Base-by-base conservation (phyloP, 2,797 vertebrate genomes). In the Oryzias sinensis region DNA sequence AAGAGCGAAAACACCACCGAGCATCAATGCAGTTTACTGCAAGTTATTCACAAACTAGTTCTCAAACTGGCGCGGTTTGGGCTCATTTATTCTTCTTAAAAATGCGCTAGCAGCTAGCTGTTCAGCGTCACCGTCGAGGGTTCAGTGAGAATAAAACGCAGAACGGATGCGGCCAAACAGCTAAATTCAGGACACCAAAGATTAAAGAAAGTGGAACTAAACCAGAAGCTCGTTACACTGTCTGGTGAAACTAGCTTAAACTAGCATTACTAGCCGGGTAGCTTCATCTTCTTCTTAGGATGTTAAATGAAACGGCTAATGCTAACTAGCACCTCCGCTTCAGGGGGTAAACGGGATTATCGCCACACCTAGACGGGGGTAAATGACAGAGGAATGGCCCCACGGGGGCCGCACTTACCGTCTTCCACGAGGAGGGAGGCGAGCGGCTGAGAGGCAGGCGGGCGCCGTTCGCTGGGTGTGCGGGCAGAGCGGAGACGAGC, bases 241-340 rank as follows among this genome's bases (percentile, higher is more conserved):
- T 18, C 14, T 14, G 47, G 63, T 51, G 78, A 65, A 72, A 72
- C 70, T 53, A 53, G 61, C 53, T 45, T 56, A 43, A 64, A 74
- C 47, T 24, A 55, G 47, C 44, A 59, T 76, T 63, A 56, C 62
- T 68, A 77, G 70, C 77, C 62, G 44, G 58, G 53, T 60, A 66
- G 76, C 81, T 59, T 54, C 66, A 44, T 27, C 81, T 59, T 54
- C 68, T 46, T 27, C 81, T 59, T 54, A 69, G 81, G 79, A 85
- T 67, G 83, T 70, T 60, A 52, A 65, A 33, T 33, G 59, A 68
- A 47, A 53, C 0, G 29, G 81, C 80, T 82, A 66, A 66, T 22
- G 76, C 29, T 33, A 33, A 11, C 72, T 84, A 77, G 78, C 82
- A 43, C n/a, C 53, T 37, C 4, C 24, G 25, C 14, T 47, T 46